Conservation (phyloP, 2,888 invertebrate species). For the Ceratothoa steindachneri region DNA sequence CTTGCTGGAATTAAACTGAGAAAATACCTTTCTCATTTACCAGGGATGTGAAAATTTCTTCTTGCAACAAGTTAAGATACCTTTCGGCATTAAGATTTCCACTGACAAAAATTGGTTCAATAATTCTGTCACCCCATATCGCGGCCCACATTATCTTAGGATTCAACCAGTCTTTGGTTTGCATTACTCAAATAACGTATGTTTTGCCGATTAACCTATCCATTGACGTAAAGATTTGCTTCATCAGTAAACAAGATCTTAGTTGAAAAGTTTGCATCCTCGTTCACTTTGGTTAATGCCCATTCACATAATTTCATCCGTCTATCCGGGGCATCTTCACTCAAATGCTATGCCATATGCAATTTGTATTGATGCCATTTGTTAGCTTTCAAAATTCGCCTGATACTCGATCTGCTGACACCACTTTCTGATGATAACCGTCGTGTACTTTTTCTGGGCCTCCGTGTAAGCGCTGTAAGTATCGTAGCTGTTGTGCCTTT, state of each 20-base stretch:
- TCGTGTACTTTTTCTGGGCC: too few relatives aligned
- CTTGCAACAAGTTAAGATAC: slow-evolving; percentile 11
- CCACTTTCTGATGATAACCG: too few relatives aligned
- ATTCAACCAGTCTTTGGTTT: slow-evolving; percentile 1
- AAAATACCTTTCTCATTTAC: not conserved
- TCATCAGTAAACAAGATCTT: slow-evolving; percentile 22
- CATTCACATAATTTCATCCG: too few relatives aligned
- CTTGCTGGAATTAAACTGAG: slow-evolving; percentile 7
- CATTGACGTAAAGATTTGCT: slow-evolving; percentile 16
- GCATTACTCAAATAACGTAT: slow-evolving; percentile 1
- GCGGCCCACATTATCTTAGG: slow-evolving; percentile 4
- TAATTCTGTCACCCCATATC: slow-evolving; percentile 15
- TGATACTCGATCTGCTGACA: too few relatives aligned
- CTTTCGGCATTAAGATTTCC: slow-evolving; percentile 12
- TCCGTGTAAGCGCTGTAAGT: too few relatives aligned
- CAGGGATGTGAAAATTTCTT: slow-evolving; percentile 11
- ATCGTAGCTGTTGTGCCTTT: too few relatives aligned
- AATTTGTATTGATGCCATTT: too few relatives aligned
- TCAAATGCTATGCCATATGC: too few relatives aligned
- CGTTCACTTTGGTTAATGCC: too few relatives aligned
- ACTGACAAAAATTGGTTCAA: slow-evolving; percentile 13
- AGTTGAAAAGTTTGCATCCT: too few relatives aligned
- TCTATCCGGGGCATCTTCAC: too few relatives aligned
- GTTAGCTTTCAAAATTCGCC: too few relatives aligned
- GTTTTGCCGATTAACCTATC: not conserved